phyloP scores from a whole-genome alignment of 2,113 vertebrate genomes.

The Eulacestoma nigropectus region DNA sequence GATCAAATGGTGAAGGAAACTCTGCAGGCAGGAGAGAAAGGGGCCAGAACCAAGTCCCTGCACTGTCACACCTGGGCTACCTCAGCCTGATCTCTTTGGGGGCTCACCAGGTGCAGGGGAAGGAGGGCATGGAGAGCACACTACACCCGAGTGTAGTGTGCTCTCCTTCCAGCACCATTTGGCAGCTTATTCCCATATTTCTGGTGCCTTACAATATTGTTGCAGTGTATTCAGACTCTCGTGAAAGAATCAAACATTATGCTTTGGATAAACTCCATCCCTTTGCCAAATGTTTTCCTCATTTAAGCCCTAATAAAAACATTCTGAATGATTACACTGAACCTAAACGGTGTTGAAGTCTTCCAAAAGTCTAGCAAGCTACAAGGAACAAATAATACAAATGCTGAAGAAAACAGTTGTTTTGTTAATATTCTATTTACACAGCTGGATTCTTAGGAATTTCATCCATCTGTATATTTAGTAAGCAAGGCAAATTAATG shows the following conservation, averaged over 20 bases:
- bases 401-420: background rate
- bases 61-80: background rate
- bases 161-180: background rate
- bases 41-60: background rate
- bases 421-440: conserved; percentile 32
- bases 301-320: conserved; percentile 3
- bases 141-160: background rate
- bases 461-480: conserved; percentile 8
- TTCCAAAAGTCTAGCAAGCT: conserved; percentile 13
- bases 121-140: background rate
- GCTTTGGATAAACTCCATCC: background rate
- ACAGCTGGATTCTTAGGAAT: conserved; percentile 29
- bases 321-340: background rate
- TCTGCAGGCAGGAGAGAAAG: background rate
- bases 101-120: background rate
- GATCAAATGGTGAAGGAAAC: background rate
- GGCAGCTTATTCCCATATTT: background rate
- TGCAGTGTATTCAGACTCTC: background rate
- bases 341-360: background rate
- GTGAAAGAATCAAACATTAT: background rate
- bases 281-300: background rate
- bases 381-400: conserved; percentile 18
- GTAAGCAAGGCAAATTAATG: conserved; percentile 1
- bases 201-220: background rate
- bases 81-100: background rate